Evolutionary conservation across 1,140 invertebrate species (phyloP).

Genomic region (Polypedilum vanderplanki): DNA sequence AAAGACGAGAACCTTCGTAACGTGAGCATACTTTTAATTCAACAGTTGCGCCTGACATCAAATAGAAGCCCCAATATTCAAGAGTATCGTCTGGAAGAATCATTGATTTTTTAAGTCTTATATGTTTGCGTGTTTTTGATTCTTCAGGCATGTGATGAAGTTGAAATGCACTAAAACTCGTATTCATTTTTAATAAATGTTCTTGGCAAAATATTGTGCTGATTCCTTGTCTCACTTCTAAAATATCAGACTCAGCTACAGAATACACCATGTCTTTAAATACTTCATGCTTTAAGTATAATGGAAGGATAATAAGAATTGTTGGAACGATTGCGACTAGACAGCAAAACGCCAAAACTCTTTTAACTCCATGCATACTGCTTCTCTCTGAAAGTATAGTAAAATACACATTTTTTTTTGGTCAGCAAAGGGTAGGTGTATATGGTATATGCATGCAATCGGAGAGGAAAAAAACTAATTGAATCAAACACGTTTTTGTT

Average conservation of each 20-base stretch:
- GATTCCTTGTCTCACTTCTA: constrained; percentile 68
- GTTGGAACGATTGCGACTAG: constrained; percentile 65
- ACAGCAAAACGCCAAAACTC: constrained; percentile 65
- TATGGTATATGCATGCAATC: no score
- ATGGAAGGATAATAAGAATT: constrained; percentile 60
- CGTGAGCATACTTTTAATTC: constrained; percentile 70
- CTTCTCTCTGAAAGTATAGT: constrained; percentile 50
- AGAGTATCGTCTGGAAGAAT: constrained; percentile 73
- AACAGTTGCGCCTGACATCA: constrained; percentile 67
- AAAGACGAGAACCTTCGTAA: constrained; percentile 65
- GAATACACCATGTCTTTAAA: constrained; percentile 66
- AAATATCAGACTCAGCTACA: constrained; percentile 72
- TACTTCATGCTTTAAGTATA: constrained; percentile 64
- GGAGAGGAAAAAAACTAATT: no score
- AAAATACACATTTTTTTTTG: constrained; percentile 25
- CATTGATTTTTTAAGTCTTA: constrained; percentile 73
- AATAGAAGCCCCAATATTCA: constrained; percentile 84
- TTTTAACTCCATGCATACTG: constrained; percentile 66
- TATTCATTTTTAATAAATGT: constrained; percentile 70
- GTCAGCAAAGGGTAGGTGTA: neutral
- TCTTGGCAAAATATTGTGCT: constrained; percentile 70
- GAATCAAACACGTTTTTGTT: no score
- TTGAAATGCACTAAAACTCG: constrained; percentile 74
- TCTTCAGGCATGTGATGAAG: constrained; percentile 59
- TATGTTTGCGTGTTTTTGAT: constrained; percentile 62